Evolutionary conservation across 2,113 vertebrate species (phyloP).

Genomic region (Apodemus speciosus): DNA sequence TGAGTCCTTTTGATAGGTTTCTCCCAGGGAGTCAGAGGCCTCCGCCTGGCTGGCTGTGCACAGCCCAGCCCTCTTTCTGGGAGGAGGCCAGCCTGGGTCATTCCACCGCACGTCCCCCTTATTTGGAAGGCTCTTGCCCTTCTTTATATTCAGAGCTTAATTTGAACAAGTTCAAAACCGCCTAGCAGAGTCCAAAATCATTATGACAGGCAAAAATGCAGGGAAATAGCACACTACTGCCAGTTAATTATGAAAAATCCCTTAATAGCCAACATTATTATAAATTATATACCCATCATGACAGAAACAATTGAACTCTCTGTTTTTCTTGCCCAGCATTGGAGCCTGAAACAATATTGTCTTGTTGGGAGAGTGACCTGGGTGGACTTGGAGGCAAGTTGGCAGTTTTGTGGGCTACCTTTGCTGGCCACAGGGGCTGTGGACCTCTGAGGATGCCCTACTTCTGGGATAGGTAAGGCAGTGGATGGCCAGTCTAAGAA

Average conservation of each 20-base stretch:
- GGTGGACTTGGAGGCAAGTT: constrained; percentile 38
- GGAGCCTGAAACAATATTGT: constrained; percentile 71
- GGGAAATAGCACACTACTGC: constrained; percentile 74
- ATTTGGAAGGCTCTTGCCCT: constrained; percentile 56
- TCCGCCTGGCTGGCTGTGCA: neutral
- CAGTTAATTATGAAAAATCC: constrained; percentile 83
- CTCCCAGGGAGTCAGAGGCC: neutral
- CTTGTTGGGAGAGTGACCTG: constrained; percentile 75
- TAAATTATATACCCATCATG: constrained; percentile 78
- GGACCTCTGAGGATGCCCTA: constrained; percentile 64
- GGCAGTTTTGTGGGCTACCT: constrained; percentile 71
- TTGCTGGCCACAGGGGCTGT: constrained; percentile 32
- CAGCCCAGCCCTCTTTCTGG: neutral
- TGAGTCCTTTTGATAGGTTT: neutral
- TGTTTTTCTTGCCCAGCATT: constrained; percentile 74
- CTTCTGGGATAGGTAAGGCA: constrained; percentile 28
- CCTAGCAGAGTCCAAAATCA: constrained; percentile 78
- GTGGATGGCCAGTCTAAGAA: neutral
- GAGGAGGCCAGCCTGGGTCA: neutral
- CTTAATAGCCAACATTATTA: constrained; percentile 84
- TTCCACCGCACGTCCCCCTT: neutral
- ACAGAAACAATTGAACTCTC: constrained; percentile 79
- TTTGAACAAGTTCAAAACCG: constrained; percentile 81
- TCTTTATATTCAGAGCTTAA: constrained; percentile 76
- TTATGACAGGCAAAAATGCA: constrained; percentile 50